Percentiles rank a stretch among this genome's conserved stretches.
Conservation (phyloP, 2,888 invertebrate genomes). For the Brassicogethes aeneus region DNA sequence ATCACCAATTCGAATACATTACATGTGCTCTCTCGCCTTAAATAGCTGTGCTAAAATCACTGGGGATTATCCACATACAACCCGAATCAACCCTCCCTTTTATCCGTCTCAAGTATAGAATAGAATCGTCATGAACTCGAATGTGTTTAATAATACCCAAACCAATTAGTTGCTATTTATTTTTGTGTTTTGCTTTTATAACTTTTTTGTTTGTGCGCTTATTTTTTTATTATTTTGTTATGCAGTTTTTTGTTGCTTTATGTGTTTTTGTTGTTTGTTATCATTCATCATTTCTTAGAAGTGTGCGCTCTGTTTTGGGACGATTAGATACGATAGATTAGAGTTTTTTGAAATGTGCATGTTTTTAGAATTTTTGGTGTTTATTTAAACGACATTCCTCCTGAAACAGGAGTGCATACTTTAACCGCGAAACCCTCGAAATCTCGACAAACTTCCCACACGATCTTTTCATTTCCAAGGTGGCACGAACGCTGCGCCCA, state of each 20-base stretch:
- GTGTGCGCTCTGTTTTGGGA: too few relatives aligned
- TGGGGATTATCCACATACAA: slow-evolving; percentile 20
- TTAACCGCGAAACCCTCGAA: too few relatives aligned
- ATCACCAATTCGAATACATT: slow-evolving; percentile 31
- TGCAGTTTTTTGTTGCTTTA: slow-evolving; percentile 13
- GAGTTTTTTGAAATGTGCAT: too few relatives aligned
- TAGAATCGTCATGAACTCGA: not conserved
- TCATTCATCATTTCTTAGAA: too few relatives aligned
- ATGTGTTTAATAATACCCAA: not conserved
- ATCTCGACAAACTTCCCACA: too few relatives aligned
- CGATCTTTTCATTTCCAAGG: too few relatives aligned
- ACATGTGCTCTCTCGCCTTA: slow-evolving; percentile 38
- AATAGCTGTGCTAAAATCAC: slow-evolving; percentile 39
- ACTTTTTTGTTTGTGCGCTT: slow-evolving; percentile 27
- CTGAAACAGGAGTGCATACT: too few relatives aligned
- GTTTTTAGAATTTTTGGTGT: too few relatives aligned
- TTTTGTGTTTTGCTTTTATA: slow-evolving; percentile 13
- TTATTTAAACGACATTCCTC: too few relatives aligned
- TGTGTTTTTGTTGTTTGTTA: not conserved
- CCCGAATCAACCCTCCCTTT: slow-evolving; percentile 14
- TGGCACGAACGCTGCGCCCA: slow-evolving; percentile 52
- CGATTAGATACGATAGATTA: too few relatives aligned
- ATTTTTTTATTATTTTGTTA: slow-evolving; percentile 18
- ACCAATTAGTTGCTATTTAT: too few relatives aligned
- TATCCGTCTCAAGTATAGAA: slow-evolving; percentile 1